Evolutionary conservation across 2,113 vertebrate species (phyloP).

Genomic region (Ammodytes dubius): DNA sequence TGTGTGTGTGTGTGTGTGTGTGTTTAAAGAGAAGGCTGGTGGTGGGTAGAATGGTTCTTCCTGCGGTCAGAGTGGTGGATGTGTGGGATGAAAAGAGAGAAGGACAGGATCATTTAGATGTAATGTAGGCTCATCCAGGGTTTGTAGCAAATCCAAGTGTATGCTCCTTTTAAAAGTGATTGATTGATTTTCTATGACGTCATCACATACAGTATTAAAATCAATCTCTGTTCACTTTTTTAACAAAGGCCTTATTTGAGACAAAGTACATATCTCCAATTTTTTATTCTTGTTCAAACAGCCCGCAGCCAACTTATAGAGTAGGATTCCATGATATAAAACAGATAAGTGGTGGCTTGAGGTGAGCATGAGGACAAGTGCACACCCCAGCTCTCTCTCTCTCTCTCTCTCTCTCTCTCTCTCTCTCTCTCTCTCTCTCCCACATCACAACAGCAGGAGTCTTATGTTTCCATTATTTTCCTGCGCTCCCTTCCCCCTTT

Average conservation of each 20-base stretch:
- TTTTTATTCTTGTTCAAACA: constrained; percentile 6
- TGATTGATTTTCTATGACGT: neutral
- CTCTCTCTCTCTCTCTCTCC: neutral
- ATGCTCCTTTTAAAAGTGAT: neutral
- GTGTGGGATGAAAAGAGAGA: neutral
- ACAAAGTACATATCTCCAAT: neutral
- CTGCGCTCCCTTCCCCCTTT: constrained; percentile 60
- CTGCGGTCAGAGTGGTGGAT: neutral
- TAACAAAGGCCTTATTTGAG: neutral
- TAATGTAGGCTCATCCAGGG: neutral
- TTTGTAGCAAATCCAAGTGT: neutral
- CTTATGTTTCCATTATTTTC: constrained; percentile 74
- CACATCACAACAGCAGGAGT: constrained; percentile 72
- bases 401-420: neutral
- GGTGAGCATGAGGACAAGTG: constrained; percentile 69
- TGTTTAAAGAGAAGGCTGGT: neutral
- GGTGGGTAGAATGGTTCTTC: neutral
- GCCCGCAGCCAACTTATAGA: constrained; percentile 20
- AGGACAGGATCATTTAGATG: neutral
- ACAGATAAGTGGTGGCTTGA: constrained; percentile 57
- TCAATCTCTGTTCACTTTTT: neutral
- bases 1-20: neutral
- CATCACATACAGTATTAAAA: neutral
- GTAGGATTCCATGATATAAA: constrained; percentile 23
- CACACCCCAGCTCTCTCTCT: constrained; percentile 37